Conservation (phyloP, 2,888 invertebrate genomes). For the Salpingus planirostris region DNA sequence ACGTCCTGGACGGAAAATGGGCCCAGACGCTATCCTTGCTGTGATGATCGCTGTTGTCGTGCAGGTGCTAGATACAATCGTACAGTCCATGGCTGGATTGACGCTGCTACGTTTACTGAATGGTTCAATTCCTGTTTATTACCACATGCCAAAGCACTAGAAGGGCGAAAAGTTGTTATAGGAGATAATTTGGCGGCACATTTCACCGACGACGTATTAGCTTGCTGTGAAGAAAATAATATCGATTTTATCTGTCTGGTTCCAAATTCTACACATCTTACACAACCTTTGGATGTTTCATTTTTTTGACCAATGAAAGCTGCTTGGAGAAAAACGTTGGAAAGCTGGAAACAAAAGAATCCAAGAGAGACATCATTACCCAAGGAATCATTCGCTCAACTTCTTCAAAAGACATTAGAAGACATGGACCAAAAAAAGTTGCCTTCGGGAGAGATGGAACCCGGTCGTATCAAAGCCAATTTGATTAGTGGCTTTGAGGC, state of each 20-base stretch:
- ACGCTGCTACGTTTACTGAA: background rate
- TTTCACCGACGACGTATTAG: slow-evolving; percentile 1
- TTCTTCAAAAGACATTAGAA: background rate
- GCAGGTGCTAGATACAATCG: slow-evolving; percentile 12
- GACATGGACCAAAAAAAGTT: too few relatives aligned
- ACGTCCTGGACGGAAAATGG: slow-evolving; percentile 14
- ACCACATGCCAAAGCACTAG: background rate
- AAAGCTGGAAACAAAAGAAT: background rate
- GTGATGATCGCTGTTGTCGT: background rate
- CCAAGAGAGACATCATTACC: background rate
- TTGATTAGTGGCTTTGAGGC: too few relatives aligned
- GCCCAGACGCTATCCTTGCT: slow-evolving; percentile 1
- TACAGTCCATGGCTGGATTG: slow-evolving; percentile 14
- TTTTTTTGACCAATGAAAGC: background rate
- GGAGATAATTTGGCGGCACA: slow-evolving; percentile 8
- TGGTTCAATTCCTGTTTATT: slow-evolving; percentile 1
- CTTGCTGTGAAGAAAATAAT: background rate
- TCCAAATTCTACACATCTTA: background rate
- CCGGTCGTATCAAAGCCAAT: too few relatives aligned
- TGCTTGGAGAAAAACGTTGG: background rate
- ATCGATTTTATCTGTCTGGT: background rate
- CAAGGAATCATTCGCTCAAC: background rate
- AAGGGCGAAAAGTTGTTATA: slow-evolving; percentile 5
- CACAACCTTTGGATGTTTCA: background rate
- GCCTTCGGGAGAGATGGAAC: too few relatives aligned